Conservation (phyloP, 2,797 vertebrate species). For the Champsocephalus gunnari region DNA sequence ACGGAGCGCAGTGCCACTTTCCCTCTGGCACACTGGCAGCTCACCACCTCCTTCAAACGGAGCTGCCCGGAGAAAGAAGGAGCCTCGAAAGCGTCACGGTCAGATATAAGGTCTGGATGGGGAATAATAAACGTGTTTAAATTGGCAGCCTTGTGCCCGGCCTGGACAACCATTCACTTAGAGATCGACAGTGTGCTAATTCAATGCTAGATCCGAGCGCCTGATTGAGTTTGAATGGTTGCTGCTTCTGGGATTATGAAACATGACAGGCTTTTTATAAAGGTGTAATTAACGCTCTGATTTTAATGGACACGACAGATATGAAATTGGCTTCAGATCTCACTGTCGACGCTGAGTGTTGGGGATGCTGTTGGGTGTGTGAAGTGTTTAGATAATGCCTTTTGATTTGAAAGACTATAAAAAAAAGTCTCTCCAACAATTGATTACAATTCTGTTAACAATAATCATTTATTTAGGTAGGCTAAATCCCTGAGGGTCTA, state of each 20-base stretch:
- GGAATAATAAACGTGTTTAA: conserved; percentile 74
- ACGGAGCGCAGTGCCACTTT: conserved; percentile 61
- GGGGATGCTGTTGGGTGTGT: conserved; percentile 22
- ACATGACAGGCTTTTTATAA: conserved; percentile 88
- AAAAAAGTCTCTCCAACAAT: not conserved
- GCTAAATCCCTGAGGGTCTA: not conserved
- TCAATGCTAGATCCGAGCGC: conserved; percentile 69
- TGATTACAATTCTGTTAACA: conserved; percentile 3
- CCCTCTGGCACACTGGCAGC: conserved; percentile 71
- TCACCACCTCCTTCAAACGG: conserved; percentile 59
- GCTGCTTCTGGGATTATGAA: conserved; percentile 81
- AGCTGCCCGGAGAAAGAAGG: conserved; percentile 63
- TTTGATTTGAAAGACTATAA: not conserved
- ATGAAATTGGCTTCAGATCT: conserved; percentile 86
- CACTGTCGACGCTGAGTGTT: conserved; percentile 57
- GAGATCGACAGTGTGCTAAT: conserved; percentile 68
- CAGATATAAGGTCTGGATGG: conserved; percentile 65
- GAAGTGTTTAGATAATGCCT: conserved; percentile 4
- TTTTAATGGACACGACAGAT: conserved; percentile 88
- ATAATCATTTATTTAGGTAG: not conserved
- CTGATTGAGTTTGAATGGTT: conserved; percentile 83
- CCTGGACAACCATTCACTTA: conserved; percentile 68
- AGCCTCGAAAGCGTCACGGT: conserved; percentile 70
- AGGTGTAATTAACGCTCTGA: conserved; percentile 86
- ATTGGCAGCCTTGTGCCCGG: conserved; percentile 51